Evolutionary conservation across 92 coral and sea anemone species (phyloP), one percentile per base, ranked within the genome.

Genomic region (Porites cylindrica): DNA sequence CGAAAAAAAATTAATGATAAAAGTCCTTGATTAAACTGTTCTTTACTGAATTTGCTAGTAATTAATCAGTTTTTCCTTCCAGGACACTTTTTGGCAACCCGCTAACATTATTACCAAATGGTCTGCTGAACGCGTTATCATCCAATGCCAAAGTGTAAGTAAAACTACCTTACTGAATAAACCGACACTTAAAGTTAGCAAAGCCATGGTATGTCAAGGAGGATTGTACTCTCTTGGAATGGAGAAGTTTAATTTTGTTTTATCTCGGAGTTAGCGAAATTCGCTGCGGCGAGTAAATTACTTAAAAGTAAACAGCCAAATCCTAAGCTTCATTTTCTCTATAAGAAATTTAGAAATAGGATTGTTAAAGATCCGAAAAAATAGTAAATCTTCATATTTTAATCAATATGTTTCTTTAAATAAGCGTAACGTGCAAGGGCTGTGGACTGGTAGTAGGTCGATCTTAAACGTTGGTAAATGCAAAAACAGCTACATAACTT

Each of bases 341-440:
- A 38, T 18, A 72, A 72, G 60, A 84, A 61, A 38, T 72, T 56
- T 61, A 72, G 38, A 64, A 84, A 84, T 18, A 54, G 51, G 52
- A 62, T 84, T 53, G 81, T 64, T 3, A 58, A 47, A 69, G 81
- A 84, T 63, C 77, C 56, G 51, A 58, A 47, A 72, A 23, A 72
- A 0, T 11, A 29, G 70, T 38, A 83, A 82, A 59, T 63, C 9
- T 2, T 16, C 23, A 26, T 60, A 83, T 73, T 73, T 38, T 38
- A 38, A 38, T 38, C 47, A 38, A 38, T 38, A 38, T 38, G 32
- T 72, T 56, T 54, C 47, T 71, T 53, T 18, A 79, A 79, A 79
- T 63, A 79, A 58, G 19, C 38, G 17, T 51, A 84, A 83, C 54
- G 58, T 73, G 75, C 72, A 54, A 29, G 32, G n/a, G 32, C 32